Evolutionary conservation across 2,888 invertebrate species (phyloP).

Genomic region (Lycophotia porphyrea): DNA sequence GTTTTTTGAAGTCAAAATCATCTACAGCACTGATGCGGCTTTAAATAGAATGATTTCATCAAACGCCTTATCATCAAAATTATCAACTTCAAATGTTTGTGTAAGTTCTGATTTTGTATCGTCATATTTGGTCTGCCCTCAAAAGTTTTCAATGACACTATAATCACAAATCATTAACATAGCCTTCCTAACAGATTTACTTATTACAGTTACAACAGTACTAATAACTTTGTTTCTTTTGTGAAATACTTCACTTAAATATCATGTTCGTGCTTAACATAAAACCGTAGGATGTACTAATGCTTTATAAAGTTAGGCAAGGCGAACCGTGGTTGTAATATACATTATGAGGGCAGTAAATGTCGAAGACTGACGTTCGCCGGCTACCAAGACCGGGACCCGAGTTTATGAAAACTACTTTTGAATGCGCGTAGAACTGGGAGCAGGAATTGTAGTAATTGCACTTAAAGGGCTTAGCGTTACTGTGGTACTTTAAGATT

Average conservation of each 20-base stretch:
- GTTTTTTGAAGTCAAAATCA: slow-evolving; percentile 11
- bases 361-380: slow-evolving; percentile 71
- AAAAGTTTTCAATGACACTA: slow-evolving; percentile 9
- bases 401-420: slow-evolving; percentile 64
- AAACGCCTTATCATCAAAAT: slow-evolving; percentile 26
- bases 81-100: background rate
- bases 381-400: slow-evolving; percentile 50
- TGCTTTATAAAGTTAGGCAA: slow-evolving; percentile 64
- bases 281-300: slow-evolving; percentile 54
- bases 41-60: slow-evolving; percentile 9
- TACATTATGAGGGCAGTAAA: slow-evolving; percentile 77
- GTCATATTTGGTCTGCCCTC: background rate
- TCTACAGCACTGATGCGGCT: background rate
- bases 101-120: background rate
- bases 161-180: slow-evolving; percentile 23
- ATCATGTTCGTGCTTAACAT: slow-evolving; percentile 54
- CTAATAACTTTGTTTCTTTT: slow-evolving; percentile 12
- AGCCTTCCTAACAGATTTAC: slow-evolving; percentile 4
- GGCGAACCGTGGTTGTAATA: slow-evolving; percentile 76
- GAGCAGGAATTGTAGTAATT: slow-evolving; percentile 16
- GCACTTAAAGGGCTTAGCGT: slow-evolving; percentile 11
- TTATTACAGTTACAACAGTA: slow-evolving; percentile 25
- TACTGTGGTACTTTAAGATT: background rate
- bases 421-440: slow-evolving; percentile 38
- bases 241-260: slow-evolving; percentile 49